Percentiles rank a stretch among this genome's conserved stretches.
These are phyloP conservation scores for Chionis minor DNA, from an alignment of 2,113 vertebrate species.

Conservation along the genomic window DNA sequence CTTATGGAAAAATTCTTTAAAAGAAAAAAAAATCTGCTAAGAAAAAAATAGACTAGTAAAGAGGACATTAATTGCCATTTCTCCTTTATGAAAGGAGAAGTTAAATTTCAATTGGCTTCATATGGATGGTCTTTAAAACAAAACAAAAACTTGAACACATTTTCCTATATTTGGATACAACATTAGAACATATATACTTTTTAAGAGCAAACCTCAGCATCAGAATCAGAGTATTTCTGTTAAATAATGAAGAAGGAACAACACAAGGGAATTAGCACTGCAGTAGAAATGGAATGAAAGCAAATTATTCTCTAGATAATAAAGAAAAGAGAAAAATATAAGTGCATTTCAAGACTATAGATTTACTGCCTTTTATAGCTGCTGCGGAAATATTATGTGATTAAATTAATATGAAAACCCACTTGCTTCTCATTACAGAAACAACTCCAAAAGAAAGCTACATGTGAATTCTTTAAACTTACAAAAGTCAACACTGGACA, in stretches of 20 bases:
- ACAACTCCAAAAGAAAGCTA: neutral
- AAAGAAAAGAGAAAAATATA: neutral
- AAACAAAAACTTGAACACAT: neutral
- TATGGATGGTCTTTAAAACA: neutral
- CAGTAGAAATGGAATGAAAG: neutral
- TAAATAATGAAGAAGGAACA: neutral
- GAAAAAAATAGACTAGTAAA: neutral
- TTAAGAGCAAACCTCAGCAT: neutral
- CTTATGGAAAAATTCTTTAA: neutral
- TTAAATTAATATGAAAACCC: neutral
- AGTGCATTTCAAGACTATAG: neutral
- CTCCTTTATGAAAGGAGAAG: neutral
- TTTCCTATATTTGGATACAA: neutral
- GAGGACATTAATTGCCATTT: neutral
- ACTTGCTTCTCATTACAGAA: neutral
- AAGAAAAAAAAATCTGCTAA: neutral
- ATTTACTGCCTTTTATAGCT: neutral
- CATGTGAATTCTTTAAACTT: neutral
- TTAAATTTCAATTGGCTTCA: neutral
- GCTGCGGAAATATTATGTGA: neutral
- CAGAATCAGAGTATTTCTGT: neutral
- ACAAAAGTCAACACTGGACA: neutral
- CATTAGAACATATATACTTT: neutral
- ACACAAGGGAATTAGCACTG: neutral
- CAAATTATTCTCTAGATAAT: neutral